A percentile compares a stretch with the other conserved stretches of the same genome.
Conservation (phyloP, 1,140 invertebrate species). For the Tetranychus cinnabarinus region DNA sequence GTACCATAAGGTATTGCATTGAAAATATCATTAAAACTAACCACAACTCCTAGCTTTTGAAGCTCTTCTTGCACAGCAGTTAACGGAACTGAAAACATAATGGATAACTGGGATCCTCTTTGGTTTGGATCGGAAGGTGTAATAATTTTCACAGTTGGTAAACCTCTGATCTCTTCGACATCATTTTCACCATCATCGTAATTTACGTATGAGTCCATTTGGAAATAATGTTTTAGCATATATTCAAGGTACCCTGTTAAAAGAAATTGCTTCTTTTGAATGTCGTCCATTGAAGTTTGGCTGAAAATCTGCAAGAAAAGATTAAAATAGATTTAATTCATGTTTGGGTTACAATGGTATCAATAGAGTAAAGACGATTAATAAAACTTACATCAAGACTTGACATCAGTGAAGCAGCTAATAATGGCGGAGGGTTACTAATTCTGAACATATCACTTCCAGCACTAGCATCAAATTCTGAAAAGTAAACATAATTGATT, state of each 20-base stretch:
- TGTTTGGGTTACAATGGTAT: background rate
- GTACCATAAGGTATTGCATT: too few relatives aligned
- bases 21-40: slow-evolving; percentile 17
- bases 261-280: slow-evolving; percentile 26
- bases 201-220: background rate
- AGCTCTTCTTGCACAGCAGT: slow-evolving; percentile 24
- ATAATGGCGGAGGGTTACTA: slow-evolving; percentile 29
- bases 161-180: background rate
- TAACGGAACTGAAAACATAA: slow-evolving; percentile 23
- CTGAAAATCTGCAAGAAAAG: slow-evolving; percentile 24
- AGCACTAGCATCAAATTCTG: slow-evolving; percentile 23
- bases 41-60: slow-evolving; percentile 27
- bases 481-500: background rate
- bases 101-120: slow-evolving; percentile 30
- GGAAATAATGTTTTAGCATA: slow-evolving; percentile 18
- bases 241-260: slow-evolving; percentile 33
- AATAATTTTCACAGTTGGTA: slow-evolving; percentile 21
- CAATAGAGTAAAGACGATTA: background rate
- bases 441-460: slow-evolving; percentile 28
- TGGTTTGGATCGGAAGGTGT: slow-evolving; percentile 28
- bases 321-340: background rate
- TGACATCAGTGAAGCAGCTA: slow-evolving; percentile 26
- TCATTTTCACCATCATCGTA: background rate
- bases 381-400: slow-evolving; percentile 11
- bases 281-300: slow-evolving; percentile 24